Conservation (phyloP, 2,888 invertebrate species). For the Drosophila planitibia region DNA sequence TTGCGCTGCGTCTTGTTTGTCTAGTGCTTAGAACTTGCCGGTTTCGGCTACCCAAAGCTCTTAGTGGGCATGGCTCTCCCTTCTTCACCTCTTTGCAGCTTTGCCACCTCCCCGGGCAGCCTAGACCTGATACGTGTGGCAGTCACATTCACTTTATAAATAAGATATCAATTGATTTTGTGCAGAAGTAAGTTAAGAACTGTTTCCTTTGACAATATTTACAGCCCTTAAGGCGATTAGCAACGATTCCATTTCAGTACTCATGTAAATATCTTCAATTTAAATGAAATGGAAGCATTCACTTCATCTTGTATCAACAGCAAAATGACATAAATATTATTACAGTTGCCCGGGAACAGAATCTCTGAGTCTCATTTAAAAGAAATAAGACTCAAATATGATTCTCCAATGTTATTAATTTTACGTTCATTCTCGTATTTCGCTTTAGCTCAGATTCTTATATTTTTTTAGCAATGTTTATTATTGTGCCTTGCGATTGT, state of each 20-base stretch:
- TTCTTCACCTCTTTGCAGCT: conserved; percentile 4
- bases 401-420: conserved; percentile 25
- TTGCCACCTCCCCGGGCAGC: not conserved
- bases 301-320: conserved; percentile 32
- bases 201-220: conserved; percentile 63
- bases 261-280: conserved; percentile 50
- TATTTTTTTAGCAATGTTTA: conserved; percentile 8
- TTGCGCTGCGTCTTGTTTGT: conserved; percentile 54
- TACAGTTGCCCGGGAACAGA: conserved; percentile 38
- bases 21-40: conserved; percentile 73
- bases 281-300: conserved; percentile 50
- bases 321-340: conserved; percentile 58
- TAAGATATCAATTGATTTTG: conserved; percentile 79
- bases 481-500: not conserved
- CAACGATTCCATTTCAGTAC: conserved; percentile 58
- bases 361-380: conserved; percentile 24
- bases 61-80: conserved; percentile 11
- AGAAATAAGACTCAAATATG: conserved; percentile 1
- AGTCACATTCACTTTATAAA: conserved; percentile 70
- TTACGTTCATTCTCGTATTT: conserved; percentile 24
- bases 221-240: conserved; percentile 75
- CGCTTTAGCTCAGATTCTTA: conserved; percentile 17
- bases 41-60: conserved; percentile 44
- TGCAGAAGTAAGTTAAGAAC: conserved; percentile 46
- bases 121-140: conserved; percentile 21